Conservation (phyloP, 2,113 vertebrate genomes). For the Atherinomorus stipes region DNA sequence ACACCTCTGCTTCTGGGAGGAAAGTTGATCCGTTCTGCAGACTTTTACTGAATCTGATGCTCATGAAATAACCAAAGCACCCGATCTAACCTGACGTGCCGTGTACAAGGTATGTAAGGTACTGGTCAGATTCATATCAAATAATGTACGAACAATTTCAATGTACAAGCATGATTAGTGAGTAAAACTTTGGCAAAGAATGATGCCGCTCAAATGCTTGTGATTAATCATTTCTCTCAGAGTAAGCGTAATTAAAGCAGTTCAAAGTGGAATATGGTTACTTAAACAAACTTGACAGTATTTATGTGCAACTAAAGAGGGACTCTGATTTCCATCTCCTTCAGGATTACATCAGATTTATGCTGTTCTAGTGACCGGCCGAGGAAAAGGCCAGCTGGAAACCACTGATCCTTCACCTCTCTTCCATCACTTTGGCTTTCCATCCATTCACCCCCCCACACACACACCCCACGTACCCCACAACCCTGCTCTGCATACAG, state of each 20-base stretch:
- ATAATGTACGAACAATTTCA: no score
- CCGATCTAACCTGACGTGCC: background rate
- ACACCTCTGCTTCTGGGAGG: slow-evolving; percentile 1
- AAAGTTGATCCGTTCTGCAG: background rate
- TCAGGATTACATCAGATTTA: slow-evolving; percentile 51
- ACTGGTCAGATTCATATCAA: no score
- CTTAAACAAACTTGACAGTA: background rate
- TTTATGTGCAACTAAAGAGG: background rate
- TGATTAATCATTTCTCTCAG: background rate
- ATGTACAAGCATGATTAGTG: no score
- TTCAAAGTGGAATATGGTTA: background rate
- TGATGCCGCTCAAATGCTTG: background rate
- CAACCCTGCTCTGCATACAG: slow-evolving; percentile 63
- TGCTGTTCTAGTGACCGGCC: slow-evolving; percentile 75
- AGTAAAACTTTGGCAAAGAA: no score
- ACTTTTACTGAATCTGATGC: background rate
- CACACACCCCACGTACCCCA: slow-evolving; percentile 39
- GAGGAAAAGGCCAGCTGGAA: slow-evolving; percentile 75
- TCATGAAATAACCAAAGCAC: slow-evolving; percentile 11
- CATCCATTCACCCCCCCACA: slow-evolving; percentile 29
- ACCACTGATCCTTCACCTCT: slow-evolving; percentile 68
- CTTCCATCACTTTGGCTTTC: slow-evolving; percentile 25
- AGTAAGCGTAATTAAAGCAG: background rate
- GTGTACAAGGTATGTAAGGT: no score
- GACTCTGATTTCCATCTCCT: background rate